phyloP scores from a whole-genome alignment of 2,888 invertebrate species.

The Sinopyrophorus schimmeli region DNA sequence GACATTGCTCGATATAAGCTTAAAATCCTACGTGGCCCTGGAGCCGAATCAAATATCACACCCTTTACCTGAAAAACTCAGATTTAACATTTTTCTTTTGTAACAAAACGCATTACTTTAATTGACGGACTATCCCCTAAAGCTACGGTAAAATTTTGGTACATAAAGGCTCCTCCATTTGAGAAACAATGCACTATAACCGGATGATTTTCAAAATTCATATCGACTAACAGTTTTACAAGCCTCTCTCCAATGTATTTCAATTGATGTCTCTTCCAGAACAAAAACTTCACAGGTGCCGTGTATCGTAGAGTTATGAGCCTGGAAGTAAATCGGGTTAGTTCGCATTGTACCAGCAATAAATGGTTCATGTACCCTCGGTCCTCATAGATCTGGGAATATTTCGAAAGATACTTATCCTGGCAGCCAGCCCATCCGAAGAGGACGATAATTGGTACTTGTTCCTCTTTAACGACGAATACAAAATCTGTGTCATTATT shows the following conservation, averaged over 20 bases:
- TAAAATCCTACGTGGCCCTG: conserved; percentile 64
- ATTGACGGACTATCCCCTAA: conserved; percentile 60
- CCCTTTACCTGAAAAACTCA: conserved; percentile 59
- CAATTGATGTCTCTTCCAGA: conserved; percentile 66
- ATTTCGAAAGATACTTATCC: conserved; percentile 76
- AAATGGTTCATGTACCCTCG: conserved; percentile 66
- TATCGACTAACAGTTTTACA: conserved; percentile 66
- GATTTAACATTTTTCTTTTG: not conserved
- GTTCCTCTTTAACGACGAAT: conserved; percentile 63
- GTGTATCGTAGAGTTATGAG: conserved; percentile 73
- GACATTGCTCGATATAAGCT: conserved; percentile 64
- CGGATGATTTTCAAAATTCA: conserved; percentile 70
- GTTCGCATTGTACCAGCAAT: no score
- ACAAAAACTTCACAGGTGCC: conserved; percentile 68
- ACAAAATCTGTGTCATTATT: conserved; percentile 58
- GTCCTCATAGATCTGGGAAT: conserved; percentile 76
- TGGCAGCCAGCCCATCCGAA: conserved; percentile 82
- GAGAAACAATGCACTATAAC: conserved; percentile 76
- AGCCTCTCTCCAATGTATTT: conserved; percentile 65
- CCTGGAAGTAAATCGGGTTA: conserved; percentile 51
- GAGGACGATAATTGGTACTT: conserved; percentile 70
- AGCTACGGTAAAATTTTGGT: conserved; percentile 68
- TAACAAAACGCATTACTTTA: conserved; percentile 48
- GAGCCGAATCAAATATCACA: conserved; percentile 73
- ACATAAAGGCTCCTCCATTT: conserved; percentile 75